These are phyloP conservation scores for Pteropus rufus DNA, from an alignment of 2,797 vertebrate species.

Conservation along the genomic window DNA sequence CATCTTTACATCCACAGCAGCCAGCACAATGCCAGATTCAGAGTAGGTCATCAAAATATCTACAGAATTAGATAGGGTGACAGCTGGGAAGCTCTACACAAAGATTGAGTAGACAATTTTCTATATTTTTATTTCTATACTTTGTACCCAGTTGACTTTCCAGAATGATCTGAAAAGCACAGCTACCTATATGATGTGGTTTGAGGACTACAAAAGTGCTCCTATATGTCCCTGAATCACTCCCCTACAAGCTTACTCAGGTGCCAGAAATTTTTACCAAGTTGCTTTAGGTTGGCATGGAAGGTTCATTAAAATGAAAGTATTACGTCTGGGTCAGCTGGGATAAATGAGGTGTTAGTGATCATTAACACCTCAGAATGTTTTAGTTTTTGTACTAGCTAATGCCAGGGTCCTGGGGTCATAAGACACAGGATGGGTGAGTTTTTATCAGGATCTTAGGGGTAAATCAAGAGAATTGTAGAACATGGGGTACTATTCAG, in stretches of 20 bases:
- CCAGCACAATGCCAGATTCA: constrained; percentile 43
- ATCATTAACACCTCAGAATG: neutral
- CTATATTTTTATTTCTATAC: constrained; percentile 66
- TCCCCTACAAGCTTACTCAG: constrained; percentile 28
- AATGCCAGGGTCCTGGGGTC: neutral
- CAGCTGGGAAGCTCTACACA: constrained; percentile 61
- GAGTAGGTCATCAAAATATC: constrained; percentile 66
- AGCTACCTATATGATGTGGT: constrained; percentile 46
- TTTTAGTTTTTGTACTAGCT: constrained; percentile 41
- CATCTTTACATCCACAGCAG: constrained; percentile 34
- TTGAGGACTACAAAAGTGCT: constrained; percentile 48
- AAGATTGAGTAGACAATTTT: constrained; percentile 63
- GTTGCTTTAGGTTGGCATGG: neutral
- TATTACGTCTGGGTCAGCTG: neutral
- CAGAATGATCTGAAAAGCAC: constrained; percentile 61
- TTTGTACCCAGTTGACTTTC: constrained; percentile 55
- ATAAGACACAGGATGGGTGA: neutral
- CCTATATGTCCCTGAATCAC: constrained; percentile 13
- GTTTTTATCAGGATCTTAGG: neutral
- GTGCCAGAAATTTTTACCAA: constrained; percentile 61
- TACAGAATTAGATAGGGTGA: constrained; percentile 65
- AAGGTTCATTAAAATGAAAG: constrained; percentile 42
- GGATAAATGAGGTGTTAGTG: neutral
- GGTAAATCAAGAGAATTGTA: neutral
- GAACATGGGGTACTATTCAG: neutral